Evolutionary conservation across 2,797 vertebrate species (phyloP).

Genomic region (Moxostoma hubbsi): DNA sequence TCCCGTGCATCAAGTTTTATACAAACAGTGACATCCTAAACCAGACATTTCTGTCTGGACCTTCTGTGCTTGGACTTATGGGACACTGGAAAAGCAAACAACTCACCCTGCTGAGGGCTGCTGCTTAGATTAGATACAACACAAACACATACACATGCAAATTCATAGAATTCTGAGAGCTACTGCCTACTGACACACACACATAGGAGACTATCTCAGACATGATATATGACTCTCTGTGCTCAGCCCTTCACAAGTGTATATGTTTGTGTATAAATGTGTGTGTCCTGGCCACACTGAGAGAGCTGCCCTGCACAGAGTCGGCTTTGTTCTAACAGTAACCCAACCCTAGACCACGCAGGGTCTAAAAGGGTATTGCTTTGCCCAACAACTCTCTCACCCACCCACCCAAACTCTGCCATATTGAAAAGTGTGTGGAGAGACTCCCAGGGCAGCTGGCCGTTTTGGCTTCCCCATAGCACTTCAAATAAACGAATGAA

Average conservation of each 20-base stretch:
- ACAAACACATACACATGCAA: slow-evolving; percentile 21
- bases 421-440: slow-evolving; percentile 72
- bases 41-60: slow-evolving; percentile 69
- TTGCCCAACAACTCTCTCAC: slow-evolving; percentile 72
- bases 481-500: slow-evolving; percentile 77
- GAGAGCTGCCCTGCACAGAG: slow-evolving; percentile 75
- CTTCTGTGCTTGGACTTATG: slow-evolving; percentile 56
- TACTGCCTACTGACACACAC: slow-evolving; percentile 5
- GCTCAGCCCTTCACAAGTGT: slow-evolving; percentile 70
- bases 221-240: slow-evolving; percentile 75
- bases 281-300: slow-evolving; percentile 65
- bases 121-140: slow-evolving; percentile 68
- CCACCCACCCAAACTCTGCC: slow-evolving; percentile 62
- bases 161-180: slow-evolving; percentile 47
- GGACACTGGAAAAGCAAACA: slow-evolving; percentile 64
- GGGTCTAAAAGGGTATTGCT: slow-evolving; percentile 75
- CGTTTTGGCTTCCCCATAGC: slow-evolving; percentile 71
- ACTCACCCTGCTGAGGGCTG: slow-evolving; percentile 56
- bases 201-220: slow-evolving; percentile 18
- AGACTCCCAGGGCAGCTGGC: slow-evolving; percentile 76
- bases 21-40: slow-evolving; percentile 77
- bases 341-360: slow-evolving; percentile 71
- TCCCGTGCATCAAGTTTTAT: slow-evolving; percentile 76
- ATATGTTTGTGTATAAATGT: slow-evolving; percentile 56
- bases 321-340: slow-evolving; percentile 78